Evolutionary conservation across 1,140 invertebrate genomes (phyloP).

Genomic region (Drosophila funebris): DNA sequence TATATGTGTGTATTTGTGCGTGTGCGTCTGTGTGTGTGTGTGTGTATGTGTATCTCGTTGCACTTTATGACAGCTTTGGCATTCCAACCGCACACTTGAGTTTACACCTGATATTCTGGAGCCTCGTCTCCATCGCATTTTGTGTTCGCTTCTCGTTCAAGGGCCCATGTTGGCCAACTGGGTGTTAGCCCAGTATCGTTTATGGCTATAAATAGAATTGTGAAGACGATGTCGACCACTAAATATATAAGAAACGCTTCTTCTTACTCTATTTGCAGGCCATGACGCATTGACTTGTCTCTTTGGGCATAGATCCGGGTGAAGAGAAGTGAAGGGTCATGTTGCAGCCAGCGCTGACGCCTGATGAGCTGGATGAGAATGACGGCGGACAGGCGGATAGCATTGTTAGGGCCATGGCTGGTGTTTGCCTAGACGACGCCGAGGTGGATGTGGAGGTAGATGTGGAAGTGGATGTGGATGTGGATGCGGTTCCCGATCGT

Average conservation of each 20-base stretch:
- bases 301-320: background rate
- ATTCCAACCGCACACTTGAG: constrained; percentile 12
- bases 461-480: constrained; percentile 64
- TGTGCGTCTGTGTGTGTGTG: too few relatives aligned
- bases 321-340: constrained; percentile 26
- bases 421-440: constrained; percentile 37
- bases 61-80: constrained; percentile 10
- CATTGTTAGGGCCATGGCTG: constrained; percentile 31
- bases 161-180: constrained; percentile 28
- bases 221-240: constrained; percentile 22
- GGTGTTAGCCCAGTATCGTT: background rate
- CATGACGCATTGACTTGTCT: constrained; percentile 59
- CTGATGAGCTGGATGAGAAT: constrained; percentile 1
- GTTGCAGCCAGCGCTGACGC: constrained; percentile 62
- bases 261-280: constrained; percentile 41
- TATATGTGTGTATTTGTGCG: too few relatives aligned
- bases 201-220: constrained; percentile 5
- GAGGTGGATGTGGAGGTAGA: constrained; percentile 71
- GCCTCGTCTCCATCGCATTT: background rate
- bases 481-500: constrained; percentile 80
- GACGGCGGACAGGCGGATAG: constrained; percentile 1
- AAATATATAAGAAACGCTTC: constrained; percentile 39
- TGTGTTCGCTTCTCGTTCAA: constrained; percentile 20
- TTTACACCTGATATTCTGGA: constrained; percentile 37
- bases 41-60: background rate